These are phyloP conservation scores for Hemithea aestivaria DNA, from an alignment of 2,888 invertebrate species.

Conservation along the genomic window DNA sequence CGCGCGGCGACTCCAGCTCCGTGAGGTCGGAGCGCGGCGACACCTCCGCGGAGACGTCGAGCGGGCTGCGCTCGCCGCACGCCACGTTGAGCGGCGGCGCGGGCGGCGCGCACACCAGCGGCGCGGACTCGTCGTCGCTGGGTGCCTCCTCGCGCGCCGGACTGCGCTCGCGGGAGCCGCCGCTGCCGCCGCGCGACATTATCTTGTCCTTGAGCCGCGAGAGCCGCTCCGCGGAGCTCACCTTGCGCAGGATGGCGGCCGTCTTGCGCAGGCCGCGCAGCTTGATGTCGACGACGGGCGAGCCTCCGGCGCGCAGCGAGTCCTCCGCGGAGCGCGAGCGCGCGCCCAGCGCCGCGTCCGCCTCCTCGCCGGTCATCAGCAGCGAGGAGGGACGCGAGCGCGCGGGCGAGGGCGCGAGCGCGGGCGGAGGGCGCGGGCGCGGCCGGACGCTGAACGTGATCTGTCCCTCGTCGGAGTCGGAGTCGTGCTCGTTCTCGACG, in stretches of 20 bases:
- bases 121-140: conserved; percentile 84
- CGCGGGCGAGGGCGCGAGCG: conserved; percentile 26
- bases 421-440: conserved; percentile 26
- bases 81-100: conserved; percentile 30
- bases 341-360: conserved; percentile 37
- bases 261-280: conserved; percentile 55
- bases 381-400: conserved; percentile 54
- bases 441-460: conserved; percentile 66
- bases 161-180: conserved; percentile 55
- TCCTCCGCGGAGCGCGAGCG: conserved; percentile 67
- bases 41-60: conserved; percentile 43
- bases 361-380: conserved; percentile 44
- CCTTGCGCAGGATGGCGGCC: conserved; percentile 58
- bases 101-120: conserved; percentile 66
- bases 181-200: conserved; percentile 46
- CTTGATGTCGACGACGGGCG: conserved; percentile 52
- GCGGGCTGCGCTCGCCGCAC: conserved; percentile 36
- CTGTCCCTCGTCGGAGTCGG: conserved; percentile 62
- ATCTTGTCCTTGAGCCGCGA: conserved; percentile 62
- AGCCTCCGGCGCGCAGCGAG: conserved; percentile 45
- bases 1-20: conserved; percentile 59
- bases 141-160: conserved; percentile 52
- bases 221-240: conserved; percentile 63
- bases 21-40: conserved; percentile 69
- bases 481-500: conserved; percentile 68